Evolutionary conservation across 1,140 invertebrate genomes (phyloP).

Genomic region (Zaprionus camerounensis): DNA sequence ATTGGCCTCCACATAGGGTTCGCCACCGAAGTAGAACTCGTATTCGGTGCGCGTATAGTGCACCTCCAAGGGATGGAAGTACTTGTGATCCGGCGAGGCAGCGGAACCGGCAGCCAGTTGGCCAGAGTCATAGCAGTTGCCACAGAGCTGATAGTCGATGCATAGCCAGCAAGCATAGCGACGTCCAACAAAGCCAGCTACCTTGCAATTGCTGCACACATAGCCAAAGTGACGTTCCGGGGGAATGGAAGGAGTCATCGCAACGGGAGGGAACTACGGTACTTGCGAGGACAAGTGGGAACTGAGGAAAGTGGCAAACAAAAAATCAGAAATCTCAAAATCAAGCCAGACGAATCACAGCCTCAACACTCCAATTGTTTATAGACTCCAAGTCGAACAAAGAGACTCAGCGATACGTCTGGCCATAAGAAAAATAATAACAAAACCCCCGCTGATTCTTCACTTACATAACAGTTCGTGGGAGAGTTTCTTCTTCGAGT

Average conservation of each 20-base stretch:
- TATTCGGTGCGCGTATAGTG: constrained; percentile 41
- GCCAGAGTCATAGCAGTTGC: constrained; percentile 34
- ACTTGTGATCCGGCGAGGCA: constrained; percentile 19
- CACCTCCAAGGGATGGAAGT: constrained; percentile 49
- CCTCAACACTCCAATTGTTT: too few relatives aligned
- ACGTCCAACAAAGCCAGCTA: constrained; percentile 26
- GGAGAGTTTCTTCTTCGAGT: too few relatives aligned
- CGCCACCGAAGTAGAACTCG: constrained; percentile 44
- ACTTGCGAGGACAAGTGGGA: too few relatives aligned
- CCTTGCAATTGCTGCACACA: constrained; percentile 33
- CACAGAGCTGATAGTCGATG: constrained; percentile 49
- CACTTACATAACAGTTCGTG: too few relatives aligned
- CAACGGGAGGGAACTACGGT: background rate
- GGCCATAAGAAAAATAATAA: too few relatives aligned
- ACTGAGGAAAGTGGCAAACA: too few relatives aligned
- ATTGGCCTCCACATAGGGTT: constrained; percentile 1
- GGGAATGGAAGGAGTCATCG: background rate
- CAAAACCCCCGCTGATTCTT: too few relatives aligned
- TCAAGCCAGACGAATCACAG: too few relatives aligned
- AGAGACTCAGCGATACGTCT: too few relatives aligned
- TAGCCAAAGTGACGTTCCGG: constrained; percentile 49
- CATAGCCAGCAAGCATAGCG: constrained; percentile 55
- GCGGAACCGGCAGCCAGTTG: background rate
- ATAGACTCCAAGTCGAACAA: too few relatives aligned
- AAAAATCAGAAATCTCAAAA: too few relatives aligned